Evolutionary conservation across 2,113 vertebrate species (phyloP).

Genomic region (Lophochroa leadbeateri): DNA sequence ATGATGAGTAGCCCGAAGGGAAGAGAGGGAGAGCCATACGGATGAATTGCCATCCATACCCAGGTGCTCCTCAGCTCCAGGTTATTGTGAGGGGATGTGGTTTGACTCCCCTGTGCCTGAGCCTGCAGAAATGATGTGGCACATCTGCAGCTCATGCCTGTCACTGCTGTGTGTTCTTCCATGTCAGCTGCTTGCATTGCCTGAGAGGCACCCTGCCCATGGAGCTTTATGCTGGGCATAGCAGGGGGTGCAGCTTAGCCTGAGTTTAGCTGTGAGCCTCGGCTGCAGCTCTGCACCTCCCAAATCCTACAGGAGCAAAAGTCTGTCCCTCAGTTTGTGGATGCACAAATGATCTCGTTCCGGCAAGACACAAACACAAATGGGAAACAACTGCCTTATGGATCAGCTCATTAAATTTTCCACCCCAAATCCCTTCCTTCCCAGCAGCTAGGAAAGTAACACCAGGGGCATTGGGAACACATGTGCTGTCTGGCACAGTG

Average conservation of each 20-base stretch:
- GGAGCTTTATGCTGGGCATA: not conserved
- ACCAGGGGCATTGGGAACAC: not conserved
- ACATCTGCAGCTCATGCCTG: not conserved
- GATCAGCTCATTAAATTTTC: constrained; percentile 1
- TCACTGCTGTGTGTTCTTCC: not conserved
- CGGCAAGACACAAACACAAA: not conserved
- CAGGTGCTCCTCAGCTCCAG: not conserved
- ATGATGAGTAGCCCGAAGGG: not conserved
- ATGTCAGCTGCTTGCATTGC: not conserved
- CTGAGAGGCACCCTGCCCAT: not conserved
- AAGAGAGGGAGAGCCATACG: not conserved
- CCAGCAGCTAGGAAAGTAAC: not conserved
- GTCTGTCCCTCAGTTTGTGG: not conserved
- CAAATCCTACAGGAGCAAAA: not conserved
- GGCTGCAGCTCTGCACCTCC: not conserved
- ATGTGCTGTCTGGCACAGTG: not conserved
- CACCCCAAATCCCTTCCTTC: not conserved
- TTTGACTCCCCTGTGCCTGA: not conserved
- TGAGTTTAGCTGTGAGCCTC: not conserved
- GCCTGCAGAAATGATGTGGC: not conserved
- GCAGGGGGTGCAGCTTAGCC: not conserved
- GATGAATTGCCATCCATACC: not conserved
- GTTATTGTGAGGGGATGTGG: not conserved
- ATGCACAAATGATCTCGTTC: not conserved
- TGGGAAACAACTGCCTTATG: constrained; percentile 17